These are phyloP conservation scores for Pseudoatta argentina DNA, from an alignment of 1,140 invertebrate species.

Conservation along the genomic window DNA sequence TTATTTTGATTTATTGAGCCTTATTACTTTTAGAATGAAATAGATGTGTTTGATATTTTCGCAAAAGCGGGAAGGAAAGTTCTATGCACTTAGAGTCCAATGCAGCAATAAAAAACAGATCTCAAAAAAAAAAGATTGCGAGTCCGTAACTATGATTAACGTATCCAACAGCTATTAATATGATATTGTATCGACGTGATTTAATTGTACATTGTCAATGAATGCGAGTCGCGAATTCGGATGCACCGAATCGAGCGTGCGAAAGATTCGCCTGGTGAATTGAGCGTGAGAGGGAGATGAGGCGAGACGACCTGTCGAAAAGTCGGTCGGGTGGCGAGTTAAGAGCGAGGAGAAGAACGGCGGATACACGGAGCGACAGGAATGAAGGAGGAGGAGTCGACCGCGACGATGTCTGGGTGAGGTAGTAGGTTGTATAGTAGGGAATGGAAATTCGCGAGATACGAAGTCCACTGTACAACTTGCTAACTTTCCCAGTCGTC, in stretches of 20 bases:
- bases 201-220: neutral
- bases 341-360: constrained; percentile 27
- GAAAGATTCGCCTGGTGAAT: constrained; percentile 8
- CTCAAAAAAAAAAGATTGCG: neutral
- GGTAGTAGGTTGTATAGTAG: constrained; percentile 93
- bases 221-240: constrained; percentile 10
- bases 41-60: too few relatives aligned
- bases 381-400: constrained; percentile 31
- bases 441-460: constrained; percentile 89
- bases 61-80: too few relatives aligned
- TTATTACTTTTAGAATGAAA: too few relatives aligned
- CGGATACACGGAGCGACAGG: neutral
- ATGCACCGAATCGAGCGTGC: neutral
- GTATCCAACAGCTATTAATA: too few relatives aligned
- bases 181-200: neutral
- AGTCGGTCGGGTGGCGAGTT: neutral
- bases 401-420: constrained; percentile 87
- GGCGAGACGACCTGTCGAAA: constrained; percentile 8
- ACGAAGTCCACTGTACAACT: constrained; percentile 90
- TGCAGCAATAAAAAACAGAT: too few relatives aligned
- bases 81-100: too few relatives aligned
- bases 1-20: too few relatives aligned
- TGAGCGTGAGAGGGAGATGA: neutral
- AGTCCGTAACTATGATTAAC: neutral
- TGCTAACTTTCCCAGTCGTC: constrained; percentile 91